Conservation (phyloP, 2,797 vertebrate species). For the Nasua narica region DNA sequence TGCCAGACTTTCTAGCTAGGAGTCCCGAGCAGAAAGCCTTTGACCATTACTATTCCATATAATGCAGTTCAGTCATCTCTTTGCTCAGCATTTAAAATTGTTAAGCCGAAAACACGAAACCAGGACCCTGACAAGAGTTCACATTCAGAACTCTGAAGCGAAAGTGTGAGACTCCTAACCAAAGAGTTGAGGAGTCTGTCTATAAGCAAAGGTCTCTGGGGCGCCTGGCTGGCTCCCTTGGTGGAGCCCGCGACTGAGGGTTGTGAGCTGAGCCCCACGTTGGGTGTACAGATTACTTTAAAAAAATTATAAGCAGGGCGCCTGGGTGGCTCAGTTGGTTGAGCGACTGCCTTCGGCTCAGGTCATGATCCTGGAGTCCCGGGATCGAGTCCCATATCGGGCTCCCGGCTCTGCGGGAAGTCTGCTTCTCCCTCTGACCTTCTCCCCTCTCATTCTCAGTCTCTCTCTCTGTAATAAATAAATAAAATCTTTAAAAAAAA, state of each 20-base stretch:
- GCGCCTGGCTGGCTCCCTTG: background rate
- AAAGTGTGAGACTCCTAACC: background rate
- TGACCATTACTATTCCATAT: background rate
- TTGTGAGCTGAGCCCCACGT: background rate
- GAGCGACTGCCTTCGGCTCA: too few species aligned
- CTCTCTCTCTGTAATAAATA: too few species aligned
- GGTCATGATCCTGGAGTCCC: too few species aligned
- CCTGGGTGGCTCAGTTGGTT: too few species aligned
- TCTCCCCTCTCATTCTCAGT: too few species aligned
- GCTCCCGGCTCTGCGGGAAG: too few species aligned
- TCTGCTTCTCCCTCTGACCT: too few species aligned
- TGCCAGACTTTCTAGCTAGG: background rate
- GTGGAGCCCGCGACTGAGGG: background rate
- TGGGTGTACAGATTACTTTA: background rate
- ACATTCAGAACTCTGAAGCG: background rate
- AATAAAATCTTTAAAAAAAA: too few species aligned
- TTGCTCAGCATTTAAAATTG: background rate
- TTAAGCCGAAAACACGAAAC: background rate
- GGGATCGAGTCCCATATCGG: too few species aligned
- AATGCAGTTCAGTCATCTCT: background rate
- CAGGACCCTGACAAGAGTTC: background rate
- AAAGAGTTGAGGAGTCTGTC: background rate
- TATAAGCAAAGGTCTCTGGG: background rate
- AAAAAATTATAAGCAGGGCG: background rate
- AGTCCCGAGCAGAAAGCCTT: background rate